Evolutionary conservation across 2,888 invertebrate species (phyloP), one percentile per base, ranked within the genome.

Genomic region (Blera fallax): DNA sequence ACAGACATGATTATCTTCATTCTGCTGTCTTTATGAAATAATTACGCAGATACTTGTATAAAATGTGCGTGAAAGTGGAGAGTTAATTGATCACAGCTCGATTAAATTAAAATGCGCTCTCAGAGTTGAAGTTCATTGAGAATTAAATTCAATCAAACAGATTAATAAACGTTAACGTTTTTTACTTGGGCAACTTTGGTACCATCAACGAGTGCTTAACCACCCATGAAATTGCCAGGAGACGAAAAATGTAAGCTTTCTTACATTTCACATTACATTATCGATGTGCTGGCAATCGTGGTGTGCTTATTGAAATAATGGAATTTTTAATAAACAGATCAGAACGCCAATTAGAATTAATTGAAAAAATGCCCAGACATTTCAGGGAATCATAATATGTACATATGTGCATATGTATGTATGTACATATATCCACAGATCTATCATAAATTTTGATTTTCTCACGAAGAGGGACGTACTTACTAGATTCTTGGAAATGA

Each of bases 11-110:
- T 65, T 43, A 48, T 48, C 21, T 29, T 48, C 58, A 37, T n/a
- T 50, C 40, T 52, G 60, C 7, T 37, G 5, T 50, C 40, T 54
- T 73, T 65, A 73, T 79, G 37, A 60, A 65, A 73, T 73, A 79
- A 73, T 58, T 37, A 65, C 29, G 29, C 10, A 58, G 8, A 70
- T n/a, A n/a, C n/a, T n/a, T n/a, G n/a, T n/a, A 64, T 54, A 50
- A 34, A 29, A 73, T 73, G 18, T 73, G 56, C 34, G 32, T 54
- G 16, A 43, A 70, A 72, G 1, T 11, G 24, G 40, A 50, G 21
- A 50, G 18, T 43, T 18, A 52, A 21, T 32, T 52, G 32, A 52
- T 52, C 11, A 14, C 40, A 60, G 37, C 10, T 8, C 11, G 16
- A 64, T 29, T 64, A 32, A 64, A 45, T 48, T 48, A 21, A 32